Base-by-base conservation (phyloP, 2,888 invertebrate genomes). In the Torymus tubicola region DNA sequence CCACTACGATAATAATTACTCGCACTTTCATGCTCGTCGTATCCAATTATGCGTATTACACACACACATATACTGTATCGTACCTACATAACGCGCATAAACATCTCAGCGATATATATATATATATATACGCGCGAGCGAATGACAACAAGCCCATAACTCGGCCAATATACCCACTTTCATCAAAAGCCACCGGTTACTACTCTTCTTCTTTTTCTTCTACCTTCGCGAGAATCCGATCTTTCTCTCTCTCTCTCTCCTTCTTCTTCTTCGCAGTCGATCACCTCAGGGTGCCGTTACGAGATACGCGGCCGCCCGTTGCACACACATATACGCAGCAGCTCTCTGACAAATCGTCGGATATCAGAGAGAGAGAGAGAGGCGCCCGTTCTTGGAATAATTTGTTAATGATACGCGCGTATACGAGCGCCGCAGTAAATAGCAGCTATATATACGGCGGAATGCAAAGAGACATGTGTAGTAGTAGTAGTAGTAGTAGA, bases 351-450 rank as follows among this genome's bases (percentile, higher is more conserved):
- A 83, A 85, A 85, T 83, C 82, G 80, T 77, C 81, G 77, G 81
- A 77, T 80, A 81, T 74, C 64, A 70, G 8, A 16, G 61, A 52
- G 13, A n/a, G 70, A n/a, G 21, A 8, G 60, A 55, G 64, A 18
- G 53, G 65, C 61, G 11, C 50, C 60, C 55, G 70, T 86, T 85
- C 85, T 83, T 71, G 74, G 86, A 86, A 87, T 85, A 85, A 87
- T 87, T 86, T 85, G 86, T 87, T 86, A 86, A 86, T 86, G 86
- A 86, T 84, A 84, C 84, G 69, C 65, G 78, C 77, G 80, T 81
- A 84, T 82, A 67, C 65, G 78, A 77, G 80, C 82, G 84, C 82
- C 83, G n/a, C n/a, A 82, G 83, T 86, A 85, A 85, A 86, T 86
- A 85, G 83, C 57, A 74, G 42, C 61, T n/a, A n/a, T n/a, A n/a